These are phyloP conservation scores for Muscidifurax raptorellus DNA, from an alignment of 1,140 invertebrate genomes.

Conservation along the genomic window DNA sequence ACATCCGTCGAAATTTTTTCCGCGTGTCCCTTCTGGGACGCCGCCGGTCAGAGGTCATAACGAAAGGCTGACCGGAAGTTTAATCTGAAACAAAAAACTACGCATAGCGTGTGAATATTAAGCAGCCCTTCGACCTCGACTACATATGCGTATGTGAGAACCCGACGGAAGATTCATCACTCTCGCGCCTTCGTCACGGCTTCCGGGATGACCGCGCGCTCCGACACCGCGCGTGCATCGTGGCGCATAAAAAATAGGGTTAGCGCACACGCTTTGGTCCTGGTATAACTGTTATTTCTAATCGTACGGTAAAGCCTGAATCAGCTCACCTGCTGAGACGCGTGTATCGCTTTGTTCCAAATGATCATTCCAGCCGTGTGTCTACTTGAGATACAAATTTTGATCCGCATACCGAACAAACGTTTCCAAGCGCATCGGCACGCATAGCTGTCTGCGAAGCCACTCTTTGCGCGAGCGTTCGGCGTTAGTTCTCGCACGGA, in stretches of 20 bases:
- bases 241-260: background rate
- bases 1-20: constrained; percentile 24
- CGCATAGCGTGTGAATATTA: constrained; percentile 17
- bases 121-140: constrained; percentile 3
- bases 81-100: constrained; percentile 18
- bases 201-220: constrained; percentile 15
- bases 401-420: constrained; percentile 42
- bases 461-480: constrained; percentile 49
- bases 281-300: constrained; percentile 12
- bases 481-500: constrained; percentile 62
- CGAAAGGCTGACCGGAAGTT: constrained; percentile 7
- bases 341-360: background rate
- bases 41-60: background rate
- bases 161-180: background rate
- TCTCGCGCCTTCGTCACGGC: background rate
- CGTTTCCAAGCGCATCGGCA: background rate
- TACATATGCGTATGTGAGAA: background rate
- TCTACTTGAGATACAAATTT: constrained; percentile 43
- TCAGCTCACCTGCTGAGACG: background rate
- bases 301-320: constrained; percentile 16
- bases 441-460: constrained; percentile 37
- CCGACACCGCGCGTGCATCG: background rate
- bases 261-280: background rate
- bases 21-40: background rate
- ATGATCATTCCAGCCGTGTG: no score